Evolutionary conservation across 2,888 invertebrate species (phyloP), one percentile per base, ranked within the genome.

Genomic region (Drosophila nigritarsus): DNA sequence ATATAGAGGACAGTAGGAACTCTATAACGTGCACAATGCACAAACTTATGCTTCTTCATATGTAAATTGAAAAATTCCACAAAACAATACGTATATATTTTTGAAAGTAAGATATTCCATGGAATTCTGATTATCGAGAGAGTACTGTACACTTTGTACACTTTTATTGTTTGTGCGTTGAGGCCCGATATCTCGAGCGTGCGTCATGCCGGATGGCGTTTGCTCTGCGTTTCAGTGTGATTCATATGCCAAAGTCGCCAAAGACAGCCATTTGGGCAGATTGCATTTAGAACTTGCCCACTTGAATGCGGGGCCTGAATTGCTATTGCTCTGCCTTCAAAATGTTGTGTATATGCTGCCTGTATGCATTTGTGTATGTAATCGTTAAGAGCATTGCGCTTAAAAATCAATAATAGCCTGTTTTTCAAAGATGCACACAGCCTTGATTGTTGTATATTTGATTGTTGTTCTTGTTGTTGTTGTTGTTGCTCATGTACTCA

Each of bases 391-490:
- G 73, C 74, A 78, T 74, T 65, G 61, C 67, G 54, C 50, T 60
- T 61, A 40, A 75, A 80, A 78, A 78, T 78, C 80, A 53, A 78
- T 78, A 77, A 55, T 51, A 32, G 49, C 32, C 61, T 58, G n/a
- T 40, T 68, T 48, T 69, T 75, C 65, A 55, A 75, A 65, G 74
- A 62, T 77, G 55, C 65, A 65, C 79, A 55, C 66, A 71, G 71
- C 71, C 80, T 78, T 78, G 77, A 60, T 51, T 60, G 38, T 53
- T 24, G 45, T 15, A 45, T 15, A 45, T 50, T 60, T 68, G 24
- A 62, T 50, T 9, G 30, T 54, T 32, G 53, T 49, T 48, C n/a
- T 42, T 42, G 36, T 38, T 42, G 5, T 40, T 42, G 11, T 42
- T 42, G 20, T 20, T 20, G 2, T 8, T 45, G 45, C 8, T 32